phyloP scores from a whole-genome alignment of 2,888 invertebrate genomes.

The Leptopterna dolabrata region DNA sequence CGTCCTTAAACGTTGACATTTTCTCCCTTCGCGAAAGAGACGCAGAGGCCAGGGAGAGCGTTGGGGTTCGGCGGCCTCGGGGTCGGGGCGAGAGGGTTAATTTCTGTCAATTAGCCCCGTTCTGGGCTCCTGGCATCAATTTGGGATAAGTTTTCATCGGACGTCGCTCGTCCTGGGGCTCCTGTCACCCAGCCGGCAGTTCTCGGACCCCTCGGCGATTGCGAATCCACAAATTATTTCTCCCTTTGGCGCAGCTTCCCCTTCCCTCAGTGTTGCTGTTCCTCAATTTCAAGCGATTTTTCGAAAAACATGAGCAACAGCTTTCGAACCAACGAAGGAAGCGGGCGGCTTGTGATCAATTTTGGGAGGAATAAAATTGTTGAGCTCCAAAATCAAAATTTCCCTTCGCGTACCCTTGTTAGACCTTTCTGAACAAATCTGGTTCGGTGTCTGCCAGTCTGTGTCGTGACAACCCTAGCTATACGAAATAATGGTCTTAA shows the following conservation, averaged over 20 bases:
- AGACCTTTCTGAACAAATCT: no score
- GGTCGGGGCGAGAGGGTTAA: neutral
- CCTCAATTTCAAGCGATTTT: no score
- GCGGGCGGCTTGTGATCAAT: no score
- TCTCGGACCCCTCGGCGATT: neutral
- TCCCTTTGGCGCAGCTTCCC: neutral
- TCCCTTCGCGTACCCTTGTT: no score
- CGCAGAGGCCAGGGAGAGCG: neutral
- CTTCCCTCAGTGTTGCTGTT: neutral
- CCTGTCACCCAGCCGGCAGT: neutral
- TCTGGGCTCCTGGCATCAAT: neutral
- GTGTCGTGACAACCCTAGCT: no score
- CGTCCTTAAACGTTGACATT: constrained; percentile 8
- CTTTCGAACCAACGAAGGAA: no score
- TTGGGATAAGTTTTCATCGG: constrained; percentile 27
- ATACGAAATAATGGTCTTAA: no score
- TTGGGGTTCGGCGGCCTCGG: neutral
- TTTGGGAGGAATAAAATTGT: no score
- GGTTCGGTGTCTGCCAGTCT: no score
- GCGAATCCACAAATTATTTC: constrained; percentile 12
- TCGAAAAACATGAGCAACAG: no score
- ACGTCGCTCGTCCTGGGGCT: neutral
- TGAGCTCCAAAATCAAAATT: no score
- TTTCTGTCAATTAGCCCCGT: constrained; percentile 20
- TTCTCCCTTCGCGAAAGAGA: neutral